Conservation (phyloP, 2,888 invertebrate species). For the Conomelus anceps region DNA sequence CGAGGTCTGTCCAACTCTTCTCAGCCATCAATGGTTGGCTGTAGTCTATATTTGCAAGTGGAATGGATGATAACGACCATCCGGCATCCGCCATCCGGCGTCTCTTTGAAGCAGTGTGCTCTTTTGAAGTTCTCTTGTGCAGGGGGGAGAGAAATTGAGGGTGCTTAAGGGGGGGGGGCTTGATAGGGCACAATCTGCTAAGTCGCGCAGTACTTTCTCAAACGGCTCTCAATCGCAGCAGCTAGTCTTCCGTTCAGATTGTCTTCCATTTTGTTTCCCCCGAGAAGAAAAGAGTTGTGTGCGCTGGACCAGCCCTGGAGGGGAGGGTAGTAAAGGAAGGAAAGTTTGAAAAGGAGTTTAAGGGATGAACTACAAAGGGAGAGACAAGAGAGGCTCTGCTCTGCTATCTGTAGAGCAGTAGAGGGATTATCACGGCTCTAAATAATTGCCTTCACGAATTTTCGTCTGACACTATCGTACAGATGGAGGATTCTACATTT, state of each 20-base stretch:
- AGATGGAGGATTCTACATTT: not conserved
- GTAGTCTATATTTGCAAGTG: not conserved
- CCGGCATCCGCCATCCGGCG: not conserved
- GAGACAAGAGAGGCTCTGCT: not conserved
- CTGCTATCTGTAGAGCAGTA: no score
- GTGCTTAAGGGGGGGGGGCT: not conserved
- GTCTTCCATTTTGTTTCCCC: not conserved
- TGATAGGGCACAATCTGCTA: not conserved
- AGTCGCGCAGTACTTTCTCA: not conserved
- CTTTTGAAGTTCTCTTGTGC: not conserved
- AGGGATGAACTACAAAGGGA: not conserved
- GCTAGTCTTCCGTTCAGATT: not conserved
- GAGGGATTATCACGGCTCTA: not conserved
- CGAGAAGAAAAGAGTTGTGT: not conserved
- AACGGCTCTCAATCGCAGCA: not conserved
- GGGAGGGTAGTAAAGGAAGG: not conserved
- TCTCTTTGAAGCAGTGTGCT: not conserved
- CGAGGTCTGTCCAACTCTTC: not conserved
- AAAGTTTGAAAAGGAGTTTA: not conserved
- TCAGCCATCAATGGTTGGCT: not conserved
- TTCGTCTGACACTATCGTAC: not conserved
- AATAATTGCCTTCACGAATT: not conserved
- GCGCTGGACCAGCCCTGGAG: no score
- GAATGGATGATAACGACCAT: not conserved
- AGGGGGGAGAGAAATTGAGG: no score